A percentile compares a stretch with the other conserved stretches of the same genome.
Evolutionary conservation across 37 sponge, comb jelly and placozoan species (phyloP).

Genomic region (Geodia barretti): DNA sequence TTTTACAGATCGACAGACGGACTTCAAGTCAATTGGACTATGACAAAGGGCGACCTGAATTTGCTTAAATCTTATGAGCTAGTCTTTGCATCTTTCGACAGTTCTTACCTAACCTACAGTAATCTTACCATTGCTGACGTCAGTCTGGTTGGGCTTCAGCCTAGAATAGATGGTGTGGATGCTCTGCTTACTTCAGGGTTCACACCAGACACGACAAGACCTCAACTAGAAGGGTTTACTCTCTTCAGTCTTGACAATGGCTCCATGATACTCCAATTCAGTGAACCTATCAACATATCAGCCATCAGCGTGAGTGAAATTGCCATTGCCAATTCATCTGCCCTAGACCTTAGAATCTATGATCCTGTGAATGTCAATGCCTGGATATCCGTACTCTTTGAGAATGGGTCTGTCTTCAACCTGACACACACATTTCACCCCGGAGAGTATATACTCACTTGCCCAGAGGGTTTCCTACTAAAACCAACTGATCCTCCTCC

Average conservation of each 20-base stretch:
- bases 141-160: constrained; percentile 37
- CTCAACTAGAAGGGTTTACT: constrained; percentile 52
- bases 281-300: constrained; percentile 75
- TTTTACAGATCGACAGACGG: constrained; percentile 55
- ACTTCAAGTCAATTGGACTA: constrained; percentile 41
- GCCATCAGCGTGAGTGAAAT: constrained; percentile 55
- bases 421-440: constrained; percentile 31
- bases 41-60: constrained; percentile 66
- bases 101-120: constrained; percentile 57
- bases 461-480: constrained; percentile 16
- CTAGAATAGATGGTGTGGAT: constrained; percentile 27
- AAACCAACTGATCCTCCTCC: constrained; percentile 6
- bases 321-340: constrained; percentile 48
- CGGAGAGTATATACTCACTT: constrained; percentile 53
- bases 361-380: constrained; percentile 53
- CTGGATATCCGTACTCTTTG: constrained; percentile 31
- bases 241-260: constrained; percentile 76
- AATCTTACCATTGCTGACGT: constrained; percentile 57
- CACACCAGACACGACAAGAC: constrained; percentile 64
- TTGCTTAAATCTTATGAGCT: constrained; percentile 58
- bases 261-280: constrained; percentile 70
- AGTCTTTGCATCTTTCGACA: constrained; percentile 31
- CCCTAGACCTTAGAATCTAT: constrained; percentile 49
- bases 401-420: constrained; percentile 65
- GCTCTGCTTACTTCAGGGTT: constrained; percentile 47